Conservation (phyloP, 1,140 invertebrate genomes). For the Dolichoris vasculosae region DNA sequence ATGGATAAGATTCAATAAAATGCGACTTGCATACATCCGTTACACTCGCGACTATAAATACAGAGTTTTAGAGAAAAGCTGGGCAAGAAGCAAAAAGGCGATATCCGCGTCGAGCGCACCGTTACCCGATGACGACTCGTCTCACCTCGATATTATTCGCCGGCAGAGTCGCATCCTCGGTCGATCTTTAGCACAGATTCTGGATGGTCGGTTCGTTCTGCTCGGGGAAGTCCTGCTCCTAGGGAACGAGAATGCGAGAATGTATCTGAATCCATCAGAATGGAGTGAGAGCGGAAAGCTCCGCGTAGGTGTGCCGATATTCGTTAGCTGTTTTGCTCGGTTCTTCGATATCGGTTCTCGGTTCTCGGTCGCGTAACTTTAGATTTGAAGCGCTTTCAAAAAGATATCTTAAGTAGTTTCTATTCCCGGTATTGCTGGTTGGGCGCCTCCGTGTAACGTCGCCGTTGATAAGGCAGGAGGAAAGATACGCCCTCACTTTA, state of each 20-base stretch:
- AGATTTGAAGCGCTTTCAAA: constrained; percentile 41
- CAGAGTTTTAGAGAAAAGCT: neutral
- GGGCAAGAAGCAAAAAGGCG: neutral
- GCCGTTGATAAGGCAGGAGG: neutral
- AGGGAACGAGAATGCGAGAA: constrained; percentile 26
- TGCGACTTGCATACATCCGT: neutral
- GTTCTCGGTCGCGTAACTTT: neutral
- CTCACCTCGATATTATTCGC: neutral
- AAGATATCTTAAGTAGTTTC: constrained; percentile 32
- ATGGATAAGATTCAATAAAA: neutral
- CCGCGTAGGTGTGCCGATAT: neutral
- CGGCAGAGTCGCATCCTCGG: no score
- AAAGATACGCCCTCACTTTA: neutral
- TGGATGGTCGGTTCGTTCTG: neutral
- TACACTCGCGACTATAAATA: neutral
- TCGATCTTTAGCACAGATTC: neutral
- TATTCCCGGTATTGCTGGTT: neutral
- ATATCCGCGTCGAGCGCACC: no score
- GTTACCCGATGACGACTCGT: neutral
- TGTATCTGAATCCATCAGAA: no score
- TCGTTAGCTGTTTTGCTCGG: neutral
- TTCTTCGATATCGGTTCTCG: neutral
- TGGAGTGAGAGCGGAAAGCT: neutral
- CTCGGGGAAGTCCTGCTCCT: no score
- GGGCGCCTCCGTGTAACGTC: neutral